Evolutionary conservation across 2,797 vertebrate species (phyloP).

Genomic region (Manis javanica): DNA sequence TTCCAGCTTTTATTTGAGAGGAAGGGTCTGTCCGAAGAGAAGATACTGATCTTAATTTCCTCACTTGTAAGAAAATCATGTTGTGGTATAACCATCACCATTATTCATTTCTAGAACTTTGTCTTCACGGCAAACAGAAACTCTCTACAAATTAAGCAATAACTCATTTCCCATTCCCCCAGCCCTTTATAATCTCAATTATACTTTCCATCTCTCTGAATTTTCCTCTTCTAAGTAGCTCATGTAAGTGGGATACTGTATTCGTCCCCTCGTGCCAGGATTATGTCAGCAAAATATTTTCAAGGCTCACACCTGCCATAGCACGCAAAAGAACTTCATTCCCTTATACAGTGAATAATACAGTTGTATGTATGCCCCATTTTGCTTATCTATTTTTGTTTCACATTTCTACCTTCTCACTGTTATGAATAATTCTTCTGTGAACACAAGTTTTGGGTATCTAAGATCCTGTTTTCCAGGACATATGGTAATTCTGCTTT

Average conservation of each 20-base stretch:
- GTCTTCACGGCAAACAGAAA: not conserved
- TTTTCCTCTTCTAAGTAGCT: not conserved
- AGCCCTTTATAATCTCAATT: not conserved
- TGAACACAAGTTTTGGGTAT: not conserved
- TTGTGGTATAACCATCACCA: no score
- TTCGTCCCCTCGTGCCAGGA: not conserved
- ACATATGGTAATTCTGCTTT: not conserved
- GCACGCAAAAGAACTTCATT: not conserved
- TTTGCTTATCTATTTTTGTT: not conserved
- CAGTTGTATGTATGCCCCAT: accelerated
- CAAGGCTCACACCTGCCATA: not conserved
- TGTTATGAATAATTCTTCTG: not conserved
- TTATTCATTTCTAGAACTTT: not conserved
- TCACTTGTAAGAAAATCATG: not conserved
- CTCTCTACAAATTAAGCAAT: not conserved
- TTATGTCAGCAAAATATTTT: not conserved
- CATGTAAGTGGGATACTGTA: not conserved
- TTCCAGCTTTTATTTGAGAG: not conserved
- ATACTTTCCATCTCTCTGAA: not conserved
- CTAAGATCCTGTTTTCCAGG: not conserved
- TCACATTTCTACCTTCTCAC: not conserved
- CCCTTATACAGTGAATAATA: not conserved
- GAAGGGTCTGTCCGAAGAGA: not conserved
- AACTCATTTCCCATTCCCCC: not conserved
- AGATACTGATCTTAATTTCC: not conserved